Evolutionary conservation across 2,113 vertebrate species (phyloP).

Genomic region (Centropus bengalensis): DNA sequence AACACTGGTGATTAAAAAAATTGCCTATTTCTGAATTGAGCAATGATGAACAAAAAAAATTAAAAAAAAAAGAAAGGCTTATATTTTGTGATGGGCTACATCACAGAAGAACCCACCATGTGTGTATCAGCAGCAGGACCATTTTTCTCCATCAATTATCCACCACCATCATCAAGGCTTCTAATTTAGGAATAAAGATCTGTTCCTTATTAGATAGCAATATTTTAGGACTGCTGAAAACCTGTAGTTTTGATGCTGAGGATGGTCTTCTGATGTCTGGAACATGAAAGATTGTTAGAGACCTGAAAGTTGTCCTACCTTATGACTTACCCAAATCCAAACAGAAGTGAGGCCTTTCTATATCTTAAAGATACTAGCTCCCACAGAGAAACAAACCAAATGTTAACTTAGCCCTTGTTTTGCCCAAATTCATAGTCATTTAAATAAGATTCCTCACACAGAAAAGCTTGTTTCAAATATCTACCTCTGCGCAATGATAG

Average conservation of each 20-base stretch:
- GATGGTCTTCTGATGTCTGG: neutral
- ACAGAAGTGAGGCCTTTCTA: neutral
- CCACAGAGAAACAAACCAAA: neutral
- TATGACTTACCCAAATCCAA: neutral
- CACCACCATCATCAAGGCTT: neutral
- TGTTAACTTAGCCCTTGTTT: neutral
- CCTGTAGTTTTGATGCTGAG: neutral
- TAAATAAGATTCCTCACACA: neutral
- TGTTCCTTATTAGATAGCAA: neutral
- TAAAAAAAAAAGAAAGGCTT: too few relatives aligned
- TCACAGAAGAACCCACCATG: neutral
- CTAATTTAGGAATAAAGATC: neutral
- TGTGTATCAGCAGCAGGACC: accelerated
- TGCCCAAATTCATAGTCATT: slow-evolving; percentile 7
- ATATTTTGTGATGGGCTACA: neutral
- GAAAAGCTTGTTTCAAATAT: slow-evolving; percentile 39
- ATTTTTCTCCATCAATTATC: neutral
- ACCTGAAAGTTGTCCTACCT: neutral
- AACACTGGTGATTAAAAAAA: neutral
- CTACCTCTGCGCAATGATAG: slow-evolving; percentile 10
- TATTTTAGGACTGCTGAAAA: neutral
- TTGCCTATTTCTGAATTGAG: neutral
- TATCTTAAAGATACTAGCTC: neutral
- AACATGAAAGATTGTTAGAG: neutral
- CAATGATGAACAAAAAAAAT: neutral